Evolutionary conservation across 2,797 vertebrate species (phyloP), one percentile per base, ranked within the genome.

Genomic region (Microctenopoma steveboyesi): DNA sequence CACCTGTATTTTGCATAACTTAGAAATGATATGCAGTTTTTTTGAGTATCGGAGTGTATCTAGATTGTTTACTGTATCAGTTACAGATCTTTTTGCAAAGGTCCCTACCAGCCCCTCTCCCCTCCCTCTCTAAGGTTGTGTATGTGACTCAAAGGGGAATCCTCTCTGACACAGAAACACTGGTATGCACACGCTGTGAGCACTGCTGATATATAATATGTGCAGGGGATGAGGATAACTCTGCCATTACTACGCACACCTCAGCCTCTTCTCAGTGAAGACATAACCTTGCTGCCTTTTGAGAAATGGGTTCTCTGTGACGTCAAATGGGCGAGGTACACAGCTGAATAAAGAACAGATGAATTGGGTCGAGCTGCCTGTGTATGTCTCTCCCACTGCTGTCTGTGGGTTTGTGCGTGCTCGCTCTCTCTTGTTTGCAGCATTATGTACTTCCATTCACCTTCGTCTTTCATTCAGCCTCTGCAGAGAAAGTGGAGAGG

Each of bases 131-230:
- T 79, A 77, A 73, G 72, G 81, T 72, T 85, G 83, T 86, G 78
- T 67, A 88, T 75, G 72, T 56, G 62, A 87, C 64, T 64, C 83
- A 87, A 85, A 84, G 85, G 91, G 91, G 90, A 93, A 92, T 92
- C 91, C 91, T 92, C 90, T 87, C 86, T 89, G 86, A 90, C 87
- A 88, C 66, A 81, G 74, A 76, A 84, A 80, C 81, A 81, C 64
- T 66, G 78, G 46, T 69, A 43, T 46, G 10, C 84, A 69, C 82
- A 85, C 74, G 74, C 66, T 58, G 37, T 13, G 13, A 72, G 64
- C 42, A 37, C 77, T 64, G 85, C 84, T 82, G 83, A 87, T 86
- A 72, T 86, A 82, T 78, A 75, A 88, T 83, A 88, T 84, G 78
- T 74, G 68, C 74, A 84, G 72, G 55, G 86, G 81, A 79, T 77